Evolutionary conservation across 1,140 invertebrate species (phyloP).

Genomic region (Asbolus verrucosus): DNA sequence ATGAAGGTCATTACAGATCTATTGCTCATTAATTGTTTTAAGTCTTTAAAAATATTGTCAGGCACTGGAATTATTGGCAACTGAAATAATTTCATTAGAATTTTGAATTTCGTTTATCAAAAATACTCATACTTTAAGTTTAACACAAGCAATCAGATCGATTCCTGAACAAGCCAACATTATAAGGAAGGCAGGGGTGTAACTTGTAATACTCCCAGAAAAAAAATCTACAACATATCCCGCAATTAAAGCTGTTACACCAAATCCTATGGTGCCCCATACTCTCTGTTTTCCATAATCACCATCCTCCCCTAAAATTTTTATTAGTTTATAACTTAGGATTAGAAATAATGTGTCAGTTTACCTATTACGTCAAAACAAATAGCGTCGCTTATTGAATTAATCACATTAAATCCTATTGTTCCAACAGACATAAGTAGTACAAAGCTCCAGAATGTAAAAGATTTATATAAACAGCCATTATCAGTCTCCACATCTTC

Average conservation of each 20-base stretch:
- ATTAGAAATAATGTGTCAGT: background rate
- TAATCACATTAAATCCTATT: slow-evolving; percentile 81
- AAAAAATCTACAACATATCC: slow-evolving; percentile 74
- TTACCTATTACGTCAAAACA: slow-evolving; percentile 84
- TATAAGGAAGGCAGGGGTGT: slow-evolving; percentile 77
- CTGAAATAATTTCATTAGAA: slow-evolving; percentile 64
- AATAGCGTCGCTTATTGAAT: slow-evolving; percentile 82
- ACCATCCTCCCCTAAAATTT: slow-evolving; percentile 68
- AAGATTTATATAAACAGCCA: slow-evolving; percentile 50
- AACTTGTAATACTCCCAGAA: slow-evolving; percentile 71
- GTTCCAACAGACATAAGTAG: slow-evolving; percentile 77
- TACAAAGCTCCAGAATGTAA: slow-evolving; percentile 79
- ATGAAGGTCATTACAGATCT: slow-evolving; percentile 76
- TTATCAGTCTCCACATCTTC: slow-evolving; percentile 3
- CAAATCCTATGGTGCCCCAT: slow-evolving; percentile 84
- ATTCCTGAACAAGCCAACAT: slow-evolving; percentile 72
- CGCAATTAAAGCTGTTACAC: slow-evolving; percentile 74
- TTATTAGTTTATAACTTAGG: too few relatives aligned
- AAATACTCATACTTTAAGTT: slow-evolving; percentile 74
- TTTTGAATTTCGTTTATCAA: slow-evolving; percentile 52
- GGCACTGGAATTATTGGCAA: slow-evolving; percentile 75
- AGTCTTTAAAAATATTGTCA: slow-evolving; percentile 73
- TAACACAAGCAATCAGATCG: slow-evolving; percentile 74
- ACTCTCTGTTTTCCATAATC: slow-evolving; percentile 82
- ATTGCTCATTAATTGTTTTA: slow-evolving; percentile 70